Conservation (phyloP, 2,888 invertebrate species). For the Apoda limacodes region DNA sequence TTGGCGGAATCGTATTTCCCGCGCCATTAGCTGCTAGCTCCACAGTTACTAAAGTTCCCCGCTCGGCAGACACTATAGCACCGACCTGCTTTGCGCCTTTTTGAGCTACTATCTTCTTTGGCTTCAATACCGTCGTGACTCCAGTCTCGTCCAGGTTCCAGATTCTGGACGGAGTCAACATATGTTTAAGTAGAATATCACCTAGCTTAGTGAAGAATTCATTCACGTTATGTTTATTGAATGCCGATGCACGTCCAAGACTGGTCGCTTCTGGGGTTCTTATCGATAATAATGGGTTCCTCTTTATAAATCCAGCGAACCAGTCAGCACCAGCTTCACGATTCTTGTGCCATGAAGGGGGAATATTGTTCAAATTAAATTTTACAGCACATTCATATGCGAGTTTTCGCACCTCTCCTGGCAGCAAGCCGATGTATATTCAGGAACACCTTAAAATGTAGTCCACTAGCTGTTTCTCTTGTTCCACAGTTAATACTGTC, state of each 20-base stretch:
- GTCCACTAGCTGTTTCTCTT: constrained; percentile 5
- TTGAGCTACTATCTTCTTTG: constrained; percentile 22
- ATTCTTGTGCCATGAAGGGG: too few species aligned
- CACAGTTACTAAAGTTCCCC: constrained; percentile 21
- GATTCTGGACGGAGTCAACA: constrained; percentile 18
- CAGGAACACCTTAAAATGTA: constrained; percentile 11
- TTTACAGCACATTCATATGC: constrained; percentile 7
- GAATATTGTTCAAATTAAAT: constrained; percentile 1
- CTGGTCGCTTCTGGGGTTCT: constrained; percentile 22
- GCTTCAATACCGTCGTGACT: too few species aligned
- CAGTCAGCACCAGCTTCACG: constrained; percentile 16
- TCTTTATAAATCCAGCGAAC: constrained; percentile 13
- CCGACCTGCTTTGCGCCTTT: constrained; percentile 22
- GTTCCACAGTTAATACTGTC: too few species aligned
- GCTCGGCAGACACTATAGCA: constrained; percentile 18
- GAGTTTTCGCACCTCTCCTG: constrained; percentile 8
- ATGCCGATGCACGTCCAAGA: constrained; percentile 16
- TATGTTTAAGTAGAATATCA: constrained; percentile 11
- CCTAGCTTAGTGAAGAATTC: constrained; percentile 17
- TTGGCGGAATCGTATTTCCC: constrained; percentile 18
- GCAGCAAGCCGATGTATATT: constrained; percentile 4
- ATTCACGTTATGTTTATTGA: constrained; percentile 15
- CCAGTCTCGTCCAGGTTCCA: too few species aligned
- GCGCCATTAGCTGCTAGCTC: constrained; percentile 15
- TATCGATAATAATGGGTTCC: constrained; percentile 13